Evolutionary conservation across 2,113 vertebrate genomes (phyloP).

Genomic region (Sebastes schlegelii): DNA sequence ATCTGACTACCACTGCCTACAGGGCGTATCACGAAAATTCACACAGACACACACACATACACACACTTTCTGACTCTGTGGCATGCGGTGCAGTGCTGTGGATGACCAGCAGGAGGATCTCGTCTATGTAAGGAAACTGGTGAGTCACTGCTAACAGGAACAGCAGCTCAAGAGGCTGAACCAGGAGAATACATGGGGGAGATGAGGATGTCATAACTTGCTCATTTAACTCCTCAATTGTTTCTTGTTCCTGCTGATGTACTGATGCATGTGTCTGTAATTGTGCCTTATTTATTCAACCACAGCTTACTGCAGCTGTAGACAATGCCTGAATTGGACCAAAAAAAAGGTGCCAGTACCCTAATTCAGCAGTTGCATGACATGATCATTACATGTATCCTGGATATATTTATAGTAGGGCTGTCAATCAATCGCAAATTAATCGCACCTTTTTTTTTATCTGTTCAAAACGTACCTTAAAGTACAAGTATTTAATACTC

Average conservation of each 20-base stretch:
- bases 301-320: background rate
- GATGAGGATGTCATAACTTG: background rate
- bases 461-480: too few relatives aligned
- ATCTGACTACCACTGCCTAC: slow-evolving; percentile 39
- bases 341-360: too few relatives aligned
- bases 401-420: too few relatives aligned
- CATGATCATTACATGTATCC: too few relatives aligned
- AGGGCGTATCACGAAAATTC: slow-evolving; percentile 4
- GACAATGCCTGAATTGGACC: too few relatives aligned
- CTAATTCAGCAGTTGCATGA: too few relatives aligned
- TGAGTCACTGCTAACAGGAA: slow-evolving; percentile 71
- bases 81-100: slow-evolving; percentile 24
- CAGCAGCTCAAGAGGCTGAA: slow-evolving; percentile 48
- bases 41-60: slow-evolving; percentile 13
- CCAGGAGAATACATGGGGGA: slow-evolving; percentile 12
- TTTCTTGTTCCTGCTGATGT: background rate
- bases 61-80: background rate
- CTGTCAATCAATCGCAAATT: too few relatives aligned
- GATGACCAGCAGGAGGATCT: slow-evolving; percentile 60
- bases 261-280: background rate
- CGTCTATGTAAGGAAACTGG: slow-evolving; percentile 47
- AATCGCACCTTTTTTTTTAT: too few relatives aligned
- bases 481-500: too few relatives aligned
- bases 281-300: background rate
- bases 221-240: background rate